Evolutionary conservation across 2,888 invertebrate genomes (phyloP), one percentile per base, ranked within the genome.

Genomic region (Dione vanillae): DNA sequence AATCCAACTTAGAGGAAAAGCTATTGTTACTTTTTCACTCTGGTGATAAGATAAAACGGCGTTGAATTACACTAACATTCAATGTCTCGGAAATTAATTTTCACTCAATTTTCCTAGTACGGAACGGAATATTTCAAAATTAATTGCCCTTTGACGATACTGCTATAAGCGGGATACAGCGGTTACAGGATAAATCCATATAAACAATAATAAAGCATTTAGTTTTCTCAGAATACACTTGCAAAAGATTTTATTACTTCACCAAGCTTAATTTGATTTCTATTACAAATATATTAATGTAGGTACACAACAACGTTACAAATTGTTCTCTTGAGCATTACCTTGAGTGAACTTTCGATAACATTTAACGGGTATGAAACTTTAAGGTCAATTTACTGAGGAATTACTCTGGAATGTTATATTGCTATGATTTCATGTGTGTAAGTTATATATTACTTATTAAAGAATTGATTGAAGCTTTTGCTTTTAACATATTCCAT

Each of bases 311-410:
- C 47, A 68, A 66, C 70, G 56, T 66, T 67, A 77, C 79, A 79
- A 81, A 81, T 81, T 77, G 82, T 79, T 76, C 82, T 78, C 79
- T 40, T 35, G 80, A 75, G 79, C 66, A 72, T 74, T 59, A 45
- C 62, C 70, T 72, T 69, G 66, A 65, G 72, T 73, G 68, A 73
- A 73, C 71, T 71, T 70, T 72, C 62, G 59, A 52, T 70, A 73
- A 73, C 73, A 73, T 72, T 74, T 74, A 72, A 64, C 69, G 52
- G 76, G 69, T 67, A 58, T 45, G 62, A 45, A 65, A 72, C 81
- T 78, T 76, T 72, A 72, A 77, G 78, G 80, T 79, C 79, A 79
- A 78, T 75, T 77, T 72, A 74, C 64, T 70, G 70, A 56, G 61
- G 35, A 56, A 56, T 56, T 56, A 56, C 56, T 16, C 16, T 16